A percentile compares a stretch with the other conserved stretches of the same genome.
Evolutionary conservation across 2,113 vertebrate species (phyloP).

Genomic region (Equus quagga): DNA sequence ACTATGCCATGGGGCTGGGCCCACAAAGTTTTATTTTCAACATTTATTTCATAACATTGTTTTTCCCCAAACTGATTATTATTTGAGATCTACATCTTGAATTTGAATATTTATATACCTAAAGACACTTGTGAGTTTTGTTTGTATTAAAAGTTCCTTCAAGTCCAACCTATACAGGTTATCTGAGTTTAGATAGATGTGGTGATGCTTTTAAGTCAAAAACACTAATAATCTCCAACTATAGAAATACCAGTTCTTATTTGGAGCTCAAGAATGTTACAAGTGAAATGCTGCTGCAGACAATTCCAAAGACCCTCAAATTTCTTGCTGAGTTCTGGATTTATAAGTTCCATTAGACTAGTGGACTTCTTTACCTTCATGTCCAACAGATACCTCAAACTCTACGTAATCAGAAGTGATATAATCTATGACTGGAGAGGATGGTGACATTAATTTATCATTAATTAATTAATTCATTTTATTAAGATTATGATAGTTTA

Average conservation of each 20-base stretch:
- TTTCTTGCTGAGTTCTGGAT: not conserved
- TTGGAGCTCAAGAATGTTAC: not conserved
- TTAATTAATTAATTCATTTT: too few relatives aligned
- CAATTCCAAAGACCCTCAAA: not conserved
- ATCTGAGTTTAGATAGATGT: not conserved
- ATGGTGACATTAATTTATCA: not conserved
- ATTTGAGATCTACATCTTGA: not conserved
- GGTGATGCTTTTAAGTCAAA: not conserved
- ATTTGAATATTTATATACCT: constrained; percentile 7
- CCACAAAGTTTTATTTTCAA: not conserved
- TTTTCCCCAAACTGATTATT: not conserved
- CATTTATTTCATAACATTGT: constrained; percentile 28
- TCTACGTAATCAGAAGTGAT: not conserved
- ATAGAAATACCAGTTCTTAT: not conserved
- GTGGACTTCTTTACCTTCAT: not conserved
- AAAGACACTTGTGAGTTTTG: not conserved
- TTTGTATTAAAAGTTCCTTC: not conserved
- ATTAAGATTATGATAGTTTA: too few relatives aligned
- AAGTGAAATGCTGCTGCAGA: not conserved
- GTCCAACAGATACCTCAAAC: not conserved
- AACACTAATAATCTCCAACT: not conserved
- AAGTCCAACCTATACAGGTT: not conserved
- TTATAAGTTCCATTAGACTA: not conserved
- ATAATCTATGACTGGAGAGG: not conserved
- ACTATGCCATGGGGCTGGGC: too few relatives aligned